Evolutionary conservation across 2,888 invertebrate genomes (phyloP).

Genomic region (Scrobipalpa atriplicella): DNA sequence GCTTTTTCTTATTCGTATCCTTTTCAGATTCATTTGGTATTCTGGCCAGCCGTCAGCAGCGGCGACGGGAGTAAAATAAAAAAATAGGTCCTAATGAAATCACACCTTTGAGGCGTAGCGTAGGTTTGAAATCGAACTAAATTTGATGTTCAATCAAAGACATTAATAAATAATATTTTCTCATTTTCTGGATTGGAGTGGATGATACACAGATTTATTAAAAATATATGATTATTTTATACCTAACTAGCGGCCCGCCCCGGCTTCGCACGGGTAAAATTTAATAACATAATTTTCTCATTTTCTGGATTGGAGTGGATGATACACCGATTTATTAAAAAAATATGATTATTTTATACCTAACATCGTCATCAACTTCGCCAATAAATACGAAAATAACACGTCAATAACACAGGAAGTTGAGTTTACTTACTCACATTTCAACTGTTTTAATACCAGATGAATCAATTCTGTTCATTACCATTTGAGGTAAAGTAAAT

Average conservation of each 20-base stretch:
- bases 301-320: no score
- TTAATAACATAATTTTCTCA: no score
- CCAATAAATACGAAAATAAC: no score
- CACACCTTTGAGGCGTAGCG: conserved; percentile 14
- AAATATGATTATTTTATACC: no score
- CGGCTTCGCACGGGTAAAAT: no score
- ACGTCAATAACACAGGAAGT: not conserved
- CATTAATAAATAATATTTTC: not conserved
- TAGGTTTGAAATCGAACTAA: not conserved
- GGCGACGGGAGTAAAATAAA: conserved; percentile 39
- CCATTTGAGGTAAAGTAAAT: not conserved
- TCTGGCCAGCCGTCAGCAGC: conserved; percentile 41
- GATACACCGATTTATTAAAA: no score
- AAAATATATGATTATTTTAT: no score
- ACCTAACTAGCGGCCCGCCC: no score
- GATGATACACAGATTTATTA: no score
- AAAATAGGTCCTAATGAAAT: conserved; percentile 6
- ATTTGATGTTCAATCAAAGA: not conserved
- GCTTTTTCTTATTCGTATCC: conserved; percentile 74
- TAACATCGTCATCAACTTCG: no score
- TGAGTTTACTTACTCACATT: not conserved
- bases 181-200: no score
- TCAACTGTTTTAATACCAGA: conserved; percentile 36
- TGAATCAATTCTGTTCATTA: conserved; percentile 34
- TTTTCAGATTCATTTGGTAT: conserved; percentile 76